Conservation (phyloP, 2,797 vertebrate genomes). For the Lithobates sylvaticus region DNA sequence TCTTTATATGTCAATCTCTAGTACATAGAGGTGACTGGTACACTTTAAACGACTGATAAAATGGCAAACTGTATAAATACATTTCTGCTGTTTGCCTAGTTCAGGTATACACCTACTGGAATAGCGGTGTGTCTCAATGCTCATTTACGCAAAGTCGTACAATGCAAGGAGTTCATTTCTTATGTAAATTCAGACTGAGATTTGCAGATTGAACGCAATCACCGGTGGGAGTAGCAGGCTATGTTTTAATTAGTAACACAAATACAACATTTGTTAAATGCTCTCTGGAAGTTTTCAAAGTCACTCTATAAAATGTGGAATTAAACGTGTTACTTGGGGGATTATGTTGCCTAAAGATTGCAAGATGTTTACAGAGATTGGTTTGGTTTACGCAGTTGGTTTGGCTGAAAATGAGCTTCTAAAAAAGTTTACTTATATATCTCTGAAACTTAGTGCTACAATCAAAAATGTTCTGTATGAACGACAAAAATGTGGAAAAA, state of each 20-base stretch:
- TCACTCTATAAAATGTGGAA: slow-evolving; percentile 39
- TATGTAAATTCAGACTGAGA: slow-evolving; percentile 48
- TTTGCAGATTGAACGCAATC: slow-evolving; percentile 37
- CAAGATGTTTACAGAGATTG: slow-evolving; percentile 31
- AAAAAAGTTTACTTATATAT: too few species aligned
- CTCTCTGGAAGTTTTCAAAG: slow-evolving; percentile 50
- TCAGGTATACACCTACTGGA: slow-evolving; percentile 1
- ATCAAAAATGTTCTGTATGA: too few species aligned
- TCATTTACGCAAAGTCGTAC: slow-evolving; percentile 35
- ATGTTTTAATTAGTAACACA: slow-evolving; percentile 56
- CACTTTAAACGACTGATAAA: background rate
- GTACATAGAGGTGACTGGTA: too few species aligned
- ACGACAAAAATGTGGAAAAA: too few species aligned
- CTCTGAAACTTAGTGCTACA: too few species aligned
- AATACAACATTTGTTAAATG: slow-evolving; percentile 53
- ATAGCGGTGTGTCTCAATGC: slow-evolving; percentile 35
- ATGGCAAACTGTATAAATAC: slow-evolving; percentile 1
- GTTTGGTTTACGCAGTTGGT: background rate
- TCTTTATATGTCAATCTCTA: too few species aligned
- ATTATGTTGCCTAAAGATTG: slow-evolving; percentile 18
- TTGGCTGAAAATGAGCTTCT: too few species aligned
- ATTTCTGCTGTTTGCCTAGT: background rate
- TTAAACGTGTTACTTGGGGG: slow-evolving; percentile 54
- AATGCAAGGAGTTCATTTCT: slow-evolving; percentile 35
- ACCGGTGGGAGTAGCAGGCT: slow-evolving; percentile 41